Base-by-base conservation (phyloP, 2,888 invertebrate species). In the Himalopsyche japonica region DNA sequence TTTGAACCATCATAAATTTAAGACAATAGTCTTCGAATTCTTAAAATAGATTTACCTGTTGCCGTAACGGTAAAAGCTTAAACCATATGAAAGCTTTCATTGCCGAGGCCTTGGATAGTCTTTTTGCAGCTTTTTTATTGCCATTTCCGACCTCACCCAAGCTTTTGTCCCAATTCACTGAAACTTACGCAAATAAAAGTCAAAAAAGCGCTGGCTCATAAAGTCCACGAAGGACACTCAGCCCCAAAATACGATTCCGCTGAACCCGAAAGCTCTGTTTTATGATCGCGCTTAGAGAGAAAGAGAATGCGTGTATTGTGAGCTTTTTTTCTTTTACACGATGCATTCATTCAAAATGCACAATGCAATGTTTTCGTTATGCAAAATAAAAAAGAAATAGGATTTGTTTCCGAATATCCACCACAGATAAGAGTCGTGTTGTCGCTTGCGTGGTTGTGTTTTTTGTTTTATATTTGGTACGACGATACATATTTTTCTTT, bases 81-180 rank as follows among this genome's bases (percentile, higher is more conserved):
- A 12, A 30, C 27, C 57, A 57, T 57, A 20, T 76, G 77, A 37
- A 12, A 37, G 32, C 24, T 77, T 77, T 37, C n/a, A 20, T 70
- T 77, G 24, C 3, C n/a, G 34, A 77, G 77, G 15, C 27, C 70
- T 70, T 27, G 57, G 57, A 57, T 57, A 70, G 70, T 70, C 70
- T 27, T 24, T 64, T 70, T 70, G 70, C 70, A 70, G 70, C 27
- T 24, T 57, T 64, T 70, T 70, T 70, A 70, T 70, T 70, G 70
- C 27, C 70, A 70, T 70, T 70, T 70, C 70, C 77, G 77, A 77
- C 77, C 34, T 77, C 34, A 77, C 77, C 77, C 77, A 77, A 77
- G 30, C 77, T 77, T 77, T 77, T 77, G 77, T 77, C 43, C 37
- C 34, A 24, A 37, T 77, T 77, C 77, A 37, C 34, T 18, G 77